Evolutionary conservation across 2,797 vertebrate genomes (phyloP).

Genomic region (Megalops cyprinoides): DNA sequence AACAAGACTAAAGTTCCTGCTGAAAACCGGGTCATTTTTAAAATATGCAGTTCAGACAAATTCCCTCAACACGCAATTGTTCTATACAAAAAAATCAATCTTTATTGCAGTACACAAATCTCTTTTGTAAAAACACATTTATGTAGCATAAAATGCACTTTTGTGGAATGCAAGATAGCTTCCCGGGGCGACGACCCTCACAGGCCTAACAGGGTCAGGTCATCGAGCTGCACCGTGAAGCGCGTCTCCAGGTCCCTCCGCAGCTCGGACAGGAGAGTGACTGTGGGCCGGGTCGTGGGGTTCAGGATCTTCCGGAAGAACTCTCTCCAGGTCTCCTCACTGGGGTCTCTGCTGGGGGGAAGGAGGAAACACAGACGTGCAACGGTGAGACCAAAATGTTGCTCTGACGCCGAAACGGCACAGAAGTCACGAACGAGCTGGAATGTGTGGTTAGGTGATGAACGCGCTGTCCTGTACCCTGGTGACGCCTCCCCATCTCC

Average conservation of each 20-base stretch:
- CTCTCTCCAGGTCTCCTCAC: constrained; percentile 42
- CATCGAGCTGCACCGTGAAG: not conserved
- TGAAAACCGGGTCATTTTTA: not conserved
- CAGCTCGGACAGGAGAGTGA: constrained; percentile 45
- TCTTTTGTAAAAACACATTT: not conserved
- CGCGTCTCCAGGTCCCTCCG: constrained; percentile 21
- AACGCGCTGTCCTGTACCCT: constrained; percentile 11
- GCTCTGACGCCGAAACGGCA: not conserved
- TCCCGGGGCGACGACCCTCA: not conserved
- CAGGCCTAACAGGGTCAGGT: not conserved
- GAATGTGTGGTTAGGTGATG: not conserved
- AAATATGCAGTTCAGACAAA: not conserved
- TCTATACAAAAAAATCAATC: not conserved
- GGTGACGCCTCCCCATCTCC: not conserved
- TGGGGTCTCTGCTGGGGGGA: constrained; percentile 29
- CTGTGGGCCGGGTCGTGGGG: constrained; percentile 35
- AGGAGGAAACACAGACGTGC: not conserved
- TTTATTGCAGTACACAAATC: too few species aligned
- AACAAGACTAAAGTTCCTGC: not conserved
- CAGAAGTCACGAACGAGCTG: not conserved
- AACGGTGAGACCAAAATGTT: not conserved
- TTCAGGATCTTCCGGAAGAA: constrained; percentile 55
- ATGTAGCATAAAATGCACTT: not conserved
- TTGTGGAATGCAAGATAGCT: not conserved
- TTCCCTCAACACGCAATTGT: not conserved